Evolutionary conservation across 1,140 invertebrate genomes (phyloP).

Genomic region (Saccostrea cuccullata): DNA sequence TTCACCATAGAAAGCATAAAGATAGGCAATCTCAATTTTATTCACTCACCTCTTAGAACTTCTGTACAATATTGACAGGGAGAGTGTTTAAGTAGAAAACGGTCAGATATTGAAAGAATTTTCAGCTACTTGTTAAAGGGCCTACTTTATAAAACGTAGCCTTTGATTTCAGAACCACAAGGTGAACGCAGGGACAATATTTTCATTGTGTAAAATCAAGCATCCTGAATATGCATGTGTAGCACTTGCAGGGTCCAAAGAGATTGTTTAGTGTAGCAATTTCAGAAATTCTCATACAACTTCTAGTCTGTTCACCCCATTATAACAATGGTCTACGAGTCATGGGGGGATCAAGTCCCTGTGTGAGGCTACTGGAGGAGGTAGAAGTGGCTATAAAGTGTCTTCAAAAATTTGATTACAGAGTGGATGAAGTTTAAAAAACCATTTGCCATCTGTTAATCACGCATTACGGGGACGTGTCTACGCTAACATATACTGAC

Average conservation of each 20-base stretch:
- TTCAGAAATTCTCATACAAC: neutral
- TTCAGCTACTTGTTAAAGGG: neutral
- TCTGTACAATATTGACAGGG: neutral
- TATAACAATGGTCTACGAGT: neutral
- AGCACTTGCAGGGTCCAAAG: neutral
- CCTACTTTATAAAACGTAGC: neutral
- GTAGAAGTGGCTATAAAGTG: neutral
- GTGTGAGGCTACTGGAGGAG: neutral
- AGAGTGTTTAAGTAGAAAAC: neutral
- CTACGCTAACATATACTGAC: neutral
- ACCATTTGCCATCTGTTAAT: conserved; percentile 25
- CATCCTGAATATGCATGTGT: neutral
- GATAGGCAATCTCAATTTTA: conserved; percentile 30
- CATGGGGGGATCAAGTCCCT: neutral
- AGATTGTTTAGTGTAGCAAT: neutral
- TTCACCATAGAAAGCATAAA: conserved; percentile 4
- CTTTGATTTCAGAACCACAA: conserved; percentile 1
- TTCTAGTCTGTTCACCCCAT: conserved; percentile 5
- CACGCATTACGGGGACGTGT: neutral
- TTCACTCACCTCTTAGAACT: conserved; percentile 20
- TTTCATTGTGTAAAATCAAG: neutral
- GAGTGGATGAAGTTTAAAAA: neutral
- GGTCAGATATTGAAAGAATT: conserved; percentile 9
- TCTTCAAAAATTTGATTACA: conserved; percentile 2
- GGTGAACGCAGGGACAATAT: neutral